Base-by-base conservation (phyloP, 2,113 vertebrate species). In the Rhegmatorhina hoffmannsi region DNA sequence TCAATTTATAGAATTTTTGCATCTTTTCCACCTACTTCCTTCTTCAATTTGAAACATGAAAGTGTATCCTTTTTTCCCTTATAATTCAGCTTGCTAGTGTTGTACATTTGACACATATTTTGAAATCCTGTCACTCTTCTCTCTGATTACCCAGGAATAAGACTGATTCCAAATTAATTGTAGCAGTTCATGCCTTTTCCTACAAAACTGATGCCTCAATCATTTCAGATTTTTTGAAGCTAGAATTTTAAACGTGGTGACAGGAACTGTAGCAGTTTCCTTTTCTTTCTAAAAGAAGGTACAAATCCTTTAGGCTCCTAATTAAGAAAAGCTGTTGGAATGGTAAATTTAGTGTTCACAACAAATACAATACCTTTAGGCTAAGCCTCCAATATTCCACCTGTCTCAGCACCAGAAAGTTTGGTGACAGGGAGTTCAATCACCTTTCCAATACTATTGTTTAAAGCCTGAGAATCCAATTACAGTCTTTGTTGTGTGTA, bases 271-370 rank as follows among this genome's bases (percentile, higher is more conserved):
- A 5, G 0, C n/a, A 69, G 29, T 31, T 52, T 66, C 77, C 20
- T 74, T 77, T 73, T 49, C 31, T 86, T 89, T 77, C 36, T 47
- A 50, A 74, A 84, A 50, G 69, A 80, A 78, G 11, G 16, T 31
- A n/a, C 9, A 49, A 91, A 66, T 84, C 36, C 46, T 77, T 84
- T 36, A 16, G 23, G 19, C 74, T 87, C 15, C 59, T 73, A 74
- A 91, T 84, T 66, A 95, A 91, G 68, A 62, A 70, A 74, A 81
- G 17, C 25, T 93, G 17, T 88, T 55, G 9, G 59, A 81, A 89
- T 70, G 20, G 33, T 62, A 59, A 69, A 77, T 84, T 58, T 84
- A 60, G 53, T 36, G 47, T 67, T 84, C 80, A 40, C 17, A 67
- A 25, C 64, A 70, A 81, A 81, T 26, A 66, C 14, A 87, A 36